Conservation (phyloP, 2,113 vertebrate genomes). For the Coracopsis vasa region DNA sequence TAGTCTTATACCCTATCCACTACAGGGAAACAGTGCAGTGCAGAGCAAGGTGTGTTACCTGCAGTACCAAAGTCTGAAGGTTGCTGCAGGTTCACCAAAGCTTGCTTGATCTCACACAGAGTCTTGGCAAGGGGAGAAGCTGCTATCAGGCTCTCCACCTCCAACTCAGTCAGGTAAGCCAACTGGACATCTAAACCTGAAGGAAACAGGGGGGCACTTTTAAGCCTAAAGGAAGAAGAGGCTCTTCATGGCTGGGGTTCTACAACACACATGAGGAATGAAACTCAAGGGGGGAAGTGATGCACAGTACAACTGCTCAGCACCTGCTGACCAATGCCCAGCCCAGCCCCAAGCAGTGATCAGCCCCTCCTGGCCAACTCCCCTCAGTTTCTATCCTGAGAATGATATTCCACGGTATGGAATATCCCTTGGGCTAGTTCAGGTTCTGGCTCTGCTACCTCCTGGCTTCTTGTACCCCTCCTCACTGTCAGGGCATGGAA, state of each 20-base stretch:
- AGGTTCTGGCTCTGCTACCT: background rate
- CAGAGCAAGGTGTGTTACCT: background rate
- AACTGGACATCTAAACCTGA: background rate
- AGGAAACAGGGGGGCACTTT: accelerated
- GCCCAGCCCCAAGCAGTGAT: background rate
- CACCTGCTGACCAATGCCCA: background rate
- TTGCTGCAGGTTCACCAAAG: conserved; percentile 57
- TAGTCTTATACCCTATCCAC: too few relatives aligned
- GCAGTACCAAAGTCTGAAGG: background rate
- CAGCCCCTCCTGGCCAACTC: background rate
- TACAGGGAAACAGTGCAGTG: background rate
- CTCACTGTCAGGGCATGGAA: background rate
- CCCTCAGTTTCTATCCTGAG: background rate
- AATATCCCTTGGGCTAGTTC: background rate
- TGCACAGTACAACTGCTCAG: background rate
- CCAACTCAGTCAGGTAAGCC: conserved; percentile 67
- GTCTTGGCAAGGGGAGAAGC: conserved; percentile 80
- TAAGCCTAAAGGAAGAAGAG: background rate
- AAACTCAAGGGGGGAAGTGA: background rate
- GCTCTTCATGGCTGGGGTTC: background rate
- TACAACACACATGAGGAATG: background rate
- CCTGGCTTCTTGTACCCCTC: background rate
- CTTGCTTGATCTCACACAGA: conserved; percentile 78
- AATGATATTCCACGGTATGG: background rate
- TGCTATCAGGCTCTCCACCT: conserved; percentile 74